phyloP scores from a whole-genome alignment of 2,113 vertebrate species.

The Proteles cristata region DNA sequence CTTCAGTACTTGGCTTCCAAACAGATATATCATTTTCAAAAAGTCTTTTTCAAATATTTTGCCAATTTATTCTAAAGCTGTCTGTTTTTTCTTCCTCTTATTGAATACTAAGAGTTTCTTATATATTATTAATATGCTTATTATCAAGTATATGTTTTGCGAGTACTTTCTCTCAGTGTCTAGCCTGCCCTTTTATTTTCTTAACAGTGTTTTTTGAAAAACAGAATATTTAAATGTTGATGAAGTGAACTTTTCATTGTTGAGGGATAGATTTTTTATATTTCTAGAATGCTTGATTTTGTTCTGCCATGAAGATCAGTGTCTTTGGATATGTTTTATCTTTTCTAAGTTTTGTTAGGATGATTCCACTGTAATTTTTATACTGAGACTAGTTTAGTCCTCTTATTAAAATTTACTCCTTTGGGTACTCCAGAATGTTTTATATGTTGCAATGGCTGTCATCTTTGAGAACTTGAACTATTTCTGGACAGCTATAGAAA shows the following conservation, averaged over 20 bases:
- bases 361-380: not conserved
- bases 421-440: not conserved
- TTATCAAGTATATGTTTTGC: not conserved
- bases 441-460: not conserved
- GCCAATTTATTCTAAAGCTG: not conserved
- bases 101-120: not conserved
- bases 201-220: not conserved
- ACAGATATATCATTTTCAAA: not conserved
- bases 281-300: conserved; percentile 5
- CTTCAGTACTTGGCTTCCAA: not conserved
- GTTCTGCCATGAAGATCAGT: not conserved
- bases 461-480: not conserved
- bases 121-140: not conserved
- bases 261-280: not conserved
- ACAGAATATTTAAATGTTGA: not conserved
- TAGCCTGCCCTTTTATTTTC: not conserved
- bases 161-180: not conserved
- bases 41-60: not conserved
- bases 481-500: not conserved
- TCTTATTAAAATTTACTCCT: not conserved
- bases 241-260: not conserved
- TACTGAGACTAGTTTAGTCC: not conserved
- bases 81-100: not conserved
- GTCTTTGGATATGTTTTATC: not conserved
- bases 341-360: not conserved